A percentile compares a stretch with the other conserved stretches of the same genome.
Conservation (phyloP, 2,113 vertebrate genomes). For the Lontra canadensis region DNA sequence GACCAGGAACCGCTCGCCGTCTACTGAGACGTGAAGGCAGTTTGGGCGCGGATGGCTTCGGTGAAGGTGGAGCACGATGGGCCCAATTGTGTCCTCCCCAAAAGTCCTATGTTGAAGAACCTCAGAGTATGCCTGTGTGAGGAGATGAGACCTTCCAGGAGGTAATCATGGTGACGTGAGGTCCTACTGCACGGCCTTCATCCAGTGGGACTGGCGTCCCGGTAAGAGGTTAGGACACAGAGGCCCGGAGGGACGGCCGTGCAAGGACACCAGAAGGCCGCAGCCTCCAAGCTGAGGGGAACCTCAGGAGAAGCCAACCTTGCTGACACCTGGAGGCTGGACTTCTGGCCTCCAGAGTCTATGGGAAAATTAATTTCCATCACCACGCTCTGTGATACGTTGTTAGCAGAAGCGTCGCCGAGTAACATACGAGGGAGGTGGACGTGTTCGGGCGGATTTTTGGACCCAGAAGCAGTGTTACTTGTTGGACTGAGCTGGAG, state of each 20-base stretch:
- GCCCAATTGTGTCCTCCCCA: not conserved
- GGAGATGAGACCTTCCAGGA: not conserved
- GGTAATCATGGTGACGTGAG: not conserved
- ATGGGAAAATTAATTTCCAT: not conserved
- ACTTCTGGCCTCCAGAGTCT: not conserved
- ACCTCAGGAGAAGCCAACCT: not conserved
- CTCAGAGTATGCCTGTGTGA: not conserved
- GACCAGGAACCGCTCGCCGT: not conserved
- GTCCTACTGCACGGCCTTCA: not conserved
- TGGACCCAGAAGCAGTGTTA: not conserved
- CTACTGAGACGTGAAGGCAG: not conserved
- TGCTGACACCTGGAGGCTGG: not conserved
- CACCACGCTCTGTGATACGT: not conserved
- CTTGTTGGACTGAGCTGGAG: not conserved
- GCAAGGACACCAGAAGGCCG: not conserved
- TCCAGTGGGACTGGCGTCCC: not conserved
- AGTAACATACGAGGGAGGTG: not conserved
- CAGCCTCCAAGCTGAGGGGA: not conserved
- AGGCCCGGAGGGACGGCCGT: not conserved
- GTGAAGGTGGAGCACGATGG: no score
- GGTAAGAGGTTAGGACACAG: not conserved
- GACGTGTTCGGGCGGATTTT: not conserved
- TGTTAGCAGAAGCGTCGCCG: not conserved
- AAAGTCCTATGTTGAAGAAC: not conserved
- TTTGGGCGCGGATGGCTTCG: not conserved